Evolutionary conservation across 2,113 vertebrate species (phyloP), one percentile per base, ranked within the genome.

Genomic region (Nansenia antarctica): DNA sequence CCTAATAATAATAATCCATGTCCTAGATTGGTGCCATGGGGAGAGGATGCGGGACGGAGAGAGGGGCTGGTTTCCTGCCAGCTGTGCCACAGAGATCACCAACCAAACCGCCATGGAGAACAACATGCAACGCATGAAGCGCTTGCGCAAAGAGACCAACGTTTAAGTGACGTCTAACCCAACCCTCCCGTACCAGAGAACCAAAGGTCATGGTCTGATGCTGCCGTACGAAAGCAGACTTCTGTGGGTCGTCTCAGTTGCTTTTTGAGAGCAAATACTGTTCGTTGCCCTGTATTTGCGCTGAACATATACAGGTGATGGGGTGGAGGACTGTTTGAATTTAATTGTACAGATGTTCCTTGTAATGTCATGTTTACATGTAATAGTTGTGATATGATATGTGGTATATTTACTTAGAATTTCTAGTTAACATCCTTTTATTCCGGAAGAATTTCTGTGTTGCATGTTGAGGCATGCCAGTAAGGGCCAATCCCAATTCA

Each of bases 61-160:
- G 58, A 81, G 42, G 0, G 98, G 98, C 73, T 99, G 98, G 98
- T 99, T 99, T 66, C 97, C 96, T 0, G 88, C 92, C 26, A 72
- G 74, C 70, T 93, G 93, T 0, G 93, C 94, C 27, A 92, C 82
- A 11, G 82, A 82, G 78, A 98, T 99, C 90, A 99, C 96, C 2
- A 92, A 89, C 85, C 93, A 82, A 0, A 34, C 69, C 0, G 91
- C 94, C 0, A 94, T 95, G 26, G 93, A 95, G 74, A 82, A 84
- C 76, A 99, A 99, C 0, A 88, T 98, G 2, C 93, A 93, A 15
- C 90, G 95, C 0, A 94, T 98, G 95, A 95, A 94, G 84, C 91
- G 97, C 3, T 85, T 99, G 52, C 94, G 97, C 11, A 86, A 95
- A 1, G 95, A 96, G 86, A 98, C 98, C 0, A 87, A 95, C 0